Percentiles rank a stretch among this genome's conserved stretches.
These are phyloP conservation scores for Aspidiotus rigidus DNA, from an alignment of 2,888 invertebrate genomes.

Conservation along the genomic window DNA sequence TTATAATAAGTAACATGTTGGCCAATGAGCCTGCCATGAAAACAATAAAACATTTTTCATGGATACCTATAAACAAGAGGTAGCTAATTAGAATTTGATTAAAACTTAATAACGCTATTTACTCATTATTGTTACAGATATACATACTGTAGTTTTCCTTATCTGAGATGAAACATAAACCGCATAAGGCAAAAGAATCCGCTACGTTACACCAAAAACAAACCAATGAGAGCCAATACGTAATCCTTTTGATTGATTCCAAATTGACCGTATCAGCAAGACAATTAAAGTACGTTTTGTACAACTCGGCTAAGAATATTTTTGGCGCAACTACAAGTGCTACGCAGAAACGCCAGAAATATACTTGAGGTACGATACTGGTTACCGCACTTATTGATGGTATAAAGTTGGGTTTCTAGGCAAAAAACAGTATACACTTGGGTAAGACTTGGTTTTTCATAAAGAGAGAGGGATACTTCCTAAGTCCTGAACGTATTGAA, in stretches of 20 bases:
- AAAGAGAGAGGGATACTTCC: no score
- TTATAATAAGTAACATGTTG: neutral
- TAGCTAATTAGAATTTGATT: no score
- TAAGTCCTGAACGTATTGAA: no score
- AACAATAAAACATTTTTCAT: neutral
- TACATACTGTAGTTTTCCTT: neutral
- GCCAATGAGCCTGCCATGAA: neutral
- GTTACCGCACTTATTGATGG: neutral
- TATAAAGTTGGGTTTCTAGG: neutral
- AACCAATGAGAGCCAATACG: no score
- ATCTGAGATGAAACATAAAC: neutral
- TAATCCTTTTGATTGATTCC: no score
- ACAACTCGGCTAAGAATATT: neutral
- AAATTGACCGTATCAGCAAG: neutral
- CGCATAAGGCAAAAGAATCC: neutral
- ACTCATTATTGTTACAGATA: neutral
- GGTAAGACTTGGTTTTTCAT: no score
- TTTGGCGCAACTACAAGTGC: neutral
- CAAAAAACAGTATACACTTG: neutral
- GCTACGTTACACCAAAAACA: neutral
- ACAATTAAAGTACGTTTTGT: neutral
- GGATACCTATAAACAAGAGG: neutral
- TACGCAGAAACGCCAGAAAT: neutral
- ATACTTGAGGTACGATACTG: neutral
- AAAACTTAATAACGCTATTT: neutral